A percentile compares a stretch with the other conserved stretches of the same genome.
Conservation (phyloP, 2,888 invertebrate genomes). For the Matsumyia berberina region DNA sequence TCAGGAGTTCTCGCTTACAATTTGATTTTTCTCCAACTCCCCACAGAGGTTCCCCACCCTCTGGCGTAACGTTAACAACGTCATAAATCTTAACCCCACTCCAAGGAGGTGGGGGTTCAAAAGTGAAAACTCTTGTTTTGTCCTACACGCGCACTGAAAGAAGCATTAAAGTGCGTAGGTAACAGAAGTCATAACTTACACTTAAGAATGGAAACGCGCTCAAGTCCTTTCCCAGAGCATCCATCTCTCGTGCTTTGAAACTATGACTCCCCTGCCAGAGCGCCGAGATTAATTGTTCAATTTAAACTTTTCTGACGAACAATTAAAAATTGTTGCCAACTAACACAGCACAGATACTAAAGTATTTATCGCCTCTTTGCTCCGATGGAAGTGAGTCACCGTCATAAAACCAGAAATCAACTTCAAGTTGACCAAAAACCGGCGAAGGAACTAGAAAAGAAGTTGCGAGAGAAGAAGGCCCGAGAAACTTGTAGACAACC, state of each 20-base stretch:
- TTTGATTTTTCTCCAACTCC: neutral
- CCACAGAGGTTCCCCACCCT: neutral
- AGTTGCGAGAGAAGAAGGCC: conserved; percentile 22
- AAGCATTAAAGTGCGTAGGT: neutral
- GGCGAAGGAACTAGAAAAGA: neutral
- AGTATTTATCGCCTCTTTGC: conserved; percentile 8
- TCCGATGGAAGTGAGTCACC: conserved; percentile 9
- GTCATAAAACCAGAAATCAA: conserved; percentile 10
- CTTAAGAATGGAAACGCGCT: neutral
- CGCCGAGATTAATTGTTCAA: neutral
- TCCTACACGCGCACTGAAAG: neutral
- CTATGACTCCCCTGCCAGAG: neutral
- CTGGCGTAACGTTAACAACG: conserved; percentile 12
- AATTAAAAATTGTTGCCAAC: conserved; percentile 2
- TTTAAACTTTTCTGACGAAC: neutral
- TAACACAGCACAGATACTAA: neutral
- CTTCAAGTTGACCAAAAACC: neutral
- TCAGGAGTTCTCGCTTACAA: conserved; percentile 4
- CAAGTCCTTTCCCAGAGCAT: neutral
- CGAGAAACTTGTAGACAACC: conserved; percentile 44
- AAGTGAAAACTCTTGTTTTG: conserved; percentile 9
- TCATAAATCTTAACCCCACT: conserved; percentile 13
- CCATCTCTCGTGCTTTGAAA: neutral
- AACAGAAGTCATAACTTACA: neutral
- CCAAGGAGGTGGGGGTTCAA: conserved; percentile 2